Base-by-base conservation (phyloP, 2,888 invertebrate genomes). In the Napeogenes sylphis region DNA sequence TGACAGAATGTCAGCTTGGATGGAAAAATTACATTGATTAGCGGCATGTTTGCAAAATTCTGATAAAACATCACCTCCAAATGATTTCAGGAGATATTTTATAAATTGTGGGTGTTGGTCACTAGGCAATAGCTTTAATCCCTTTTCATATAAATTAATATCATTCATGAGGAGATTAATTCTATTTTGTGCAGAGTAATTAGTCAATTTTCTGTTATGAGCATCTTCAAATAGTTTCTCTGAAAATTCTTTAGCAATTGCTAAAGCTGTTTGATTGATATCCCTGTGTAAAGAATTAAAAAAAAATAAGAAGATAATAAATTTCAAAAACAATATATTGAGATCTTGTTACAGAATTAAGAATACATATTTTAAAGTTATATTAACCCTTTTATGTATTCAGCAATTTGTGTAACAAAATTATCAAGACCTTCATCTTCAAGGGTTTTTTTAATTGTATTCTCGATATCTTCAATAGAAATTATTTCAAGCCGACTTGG, bases 81-180 rank as follows among this genome's bases (percentile, higher is more conserved):
- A 85, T 0, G 96, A 94, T 84, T 96, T 97, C 42, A 98, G 83
- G 55, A 98, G 87, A 86, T 98, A 97, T 82, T 96, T 97, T 0
- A 93, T 91, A 70, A 98, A 89, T 66, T 94, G 93, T 0, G 86
- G 68, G 82, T 96, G 96, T 33, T 93, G 90, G 65, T 93, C 93
- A 56, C 85, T 76, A 1, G 94, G 89, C 14, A 95, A 90, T 62
- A 84, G 80, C 70, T 93, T 95, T 3, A 96, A 85, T 0, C 96
- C 96, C 78, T 96, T 96, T 71, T 96, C 95, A 81, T 95, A 97
- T 45, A 96, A 85, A 71, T 95, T 92, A 45, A 96, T 92, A 75
- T 96, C 95, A 68, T 93, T 93, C 10, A 95, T 83, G 59, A 96
- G 86, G 58, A 94, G 92, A 77, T 96, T 96, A 3, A 98, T 89